Evolutionary conservation across 2,797 vertebrate species (phyloP), one percentile per base, ranked within the genome.

Genomic region (Cryptoprocta ferox): DNA sequence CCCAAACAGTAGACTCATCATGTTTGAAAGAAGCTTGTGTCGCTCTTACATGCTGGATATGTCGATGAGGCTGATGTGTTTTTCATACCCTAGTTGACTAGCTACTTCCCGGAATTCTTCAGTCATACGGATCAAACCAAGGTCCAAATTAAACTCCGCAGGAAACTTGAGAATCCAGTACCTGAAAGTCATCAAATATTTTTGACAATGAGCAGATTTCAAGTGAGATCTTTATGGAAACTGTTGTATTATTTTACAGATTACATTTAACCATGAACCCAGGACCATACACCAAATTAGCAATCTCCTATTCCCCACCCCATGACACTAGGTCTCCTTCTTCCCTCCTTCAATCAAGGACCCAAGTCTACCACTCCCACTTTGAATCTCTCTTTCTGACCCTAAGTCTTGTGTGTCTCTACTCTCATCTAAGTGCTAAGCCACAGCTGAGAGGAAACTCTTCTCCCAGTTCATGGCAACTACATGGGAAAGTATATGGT

Each of bases 151-250:
- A 98, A 99, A 99, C 98, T 99, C 99, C 0, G 99, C 99, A 95
- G 99, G 99, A 98, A 99, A 99, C 96, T 99, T 99, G 94, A 99
- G 98, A 98, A 99, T 99, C 99, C 99, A 99, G 98, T 99, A 99
- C 99, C 99, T 99, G 98, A 97, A 99, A 99, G 18, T 83, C 3
- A 97, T 91, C 21, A 97, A 42, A 96, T 9, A 91, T 48, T 83
- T 94, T 63, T 94, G 68, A 95, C 26, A 56, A 59, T 78, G 42
- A 19, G 76, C 71, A 30, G 45, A 56, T 71, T 85, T 88, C 56
- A 75, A 71, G 39, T 4, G 59, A 48, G 53, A 70, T 12, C 28
- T 61, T 32, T 59, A 15, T 37, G 65, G 68, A 85, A 86, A 70
- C 10, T 15, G n/a, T 2, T 8, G 26, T 56, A 63, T 53, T 48